Evolutionary conservation across 2,888 invertebrate species (phyloP).

Genomic region (Priocnemis perturbator): DNA sequence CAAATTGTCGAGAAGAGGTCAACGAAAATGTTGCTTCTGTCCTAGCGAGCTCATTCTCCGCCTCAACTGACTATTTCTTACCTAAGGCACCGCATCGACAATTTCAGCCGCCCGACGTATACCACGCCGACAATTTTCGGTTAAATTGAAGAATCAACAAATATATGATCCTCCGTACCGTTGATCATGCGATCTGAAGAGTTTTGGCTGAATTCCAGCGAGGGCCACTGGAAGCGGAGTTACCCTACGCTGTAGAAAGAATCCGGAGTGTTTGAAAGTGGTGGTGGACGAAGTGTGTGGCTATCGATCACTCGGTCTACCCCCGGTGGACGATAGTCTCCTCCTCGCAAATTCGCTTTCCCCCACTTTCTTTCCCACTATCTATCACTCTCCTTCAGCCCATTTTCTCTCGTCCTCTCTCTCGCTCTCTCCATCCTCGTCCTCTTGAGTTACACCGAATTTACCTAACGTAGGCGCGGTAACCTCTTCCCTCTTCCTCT

Average conservation of each 20-base stretch:
- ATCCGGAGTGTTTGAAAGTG: constrained; percentile 54
- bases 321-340: constrained; percentile 63
- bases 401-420: constrained; percentile 32
- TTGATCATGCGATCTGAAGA: no score
- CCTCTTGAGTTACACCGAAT: constrained; percentile 69
- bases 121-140: no score
- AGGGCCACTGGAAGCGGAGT: constrained; percentile 34
- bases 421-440: constrained; percentile 58
- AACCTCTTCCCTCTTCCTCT: constrained; percentile 45
- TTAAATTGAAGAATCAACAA: no score
- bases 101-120: no score
- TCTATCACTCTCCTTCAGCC: constrained; percentile 17
- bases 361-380: constrained; percentile 30
- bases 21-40: no score
- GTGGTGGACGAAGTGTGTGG: constrained; percentile 60
- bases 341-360: constrained; percentile 51
- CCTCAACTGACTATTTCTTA: no score
- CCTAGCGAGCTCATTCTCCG: no score
- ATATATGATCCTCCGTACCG: no score
- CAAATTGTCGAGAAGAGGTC: no score
- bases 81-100: no score
- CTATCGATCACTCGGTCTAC: constrained; percentile 68
- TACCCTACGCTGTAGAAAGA: constrained; percentile 50
- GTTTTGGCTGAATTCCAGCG: no score
- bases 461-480: constrained; percentile 72